Conservation (phyloP, 2,888 invertebrate species). For the Diaprepes abbreviatus region DNA sequence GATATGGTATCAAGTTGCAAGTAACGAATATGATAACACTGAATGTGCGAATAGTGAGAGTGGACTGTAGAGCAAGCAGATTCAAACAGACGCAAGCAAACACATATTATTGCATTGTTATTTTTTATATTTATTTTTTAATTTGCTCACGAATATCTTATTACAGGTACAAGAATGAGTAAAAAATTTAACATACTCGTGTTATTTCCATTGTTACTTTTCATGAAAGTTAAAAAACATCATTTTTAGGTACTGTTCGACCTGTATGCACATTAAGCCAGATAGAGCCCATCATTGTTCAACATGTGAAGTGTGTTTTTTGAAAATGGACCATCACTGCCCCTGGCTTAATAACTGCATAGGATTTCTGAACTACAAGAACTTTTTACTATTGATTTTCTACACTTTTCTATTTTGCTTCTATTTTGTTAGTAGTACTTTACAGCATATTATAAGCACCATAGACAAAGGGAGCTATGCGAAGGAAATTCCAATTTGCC, state of each 20-base stretch:
- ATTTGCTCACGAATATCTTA: no score
- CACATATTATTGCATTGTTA: no score
- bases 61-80: no score
- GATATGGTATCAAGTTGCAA: no score
- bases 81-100: no score
- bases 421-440: slow-evolving; percentile 48
- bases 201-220: no score
- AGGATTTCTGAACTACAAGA: slow-evolving; percentile 59
- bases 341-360: slow-evolving; percentile 61
- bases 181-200: no score
- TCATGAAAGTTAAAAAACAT: no score
- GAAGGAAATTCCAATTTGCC: slow-evolving; percentile 24
- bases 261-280: slow-evolving; percentile 59
- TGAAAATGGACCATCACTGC: slow-evolving; percentile 64
- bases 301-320: slow-evolving; percentile 56
- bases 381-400: slow-evolving; percentile 56
- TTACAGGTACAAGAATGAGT: no score
- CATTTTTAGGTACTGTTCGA: slow-evolving; percentile 57
- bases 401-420: slow-evolving; percentile 53
- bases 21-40: no score
- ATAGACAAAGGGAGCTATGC: slow-evolving; percentile 20
- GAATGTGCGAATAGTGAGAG: no score
- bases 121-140: no score
- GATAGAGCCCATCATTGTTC: slow-evolving; percentile 62
- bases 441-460: neutral